phyloP scores from a whole-genome alignment of 2,113 vertebrate species.

The Chrysemys picta region DNA sequence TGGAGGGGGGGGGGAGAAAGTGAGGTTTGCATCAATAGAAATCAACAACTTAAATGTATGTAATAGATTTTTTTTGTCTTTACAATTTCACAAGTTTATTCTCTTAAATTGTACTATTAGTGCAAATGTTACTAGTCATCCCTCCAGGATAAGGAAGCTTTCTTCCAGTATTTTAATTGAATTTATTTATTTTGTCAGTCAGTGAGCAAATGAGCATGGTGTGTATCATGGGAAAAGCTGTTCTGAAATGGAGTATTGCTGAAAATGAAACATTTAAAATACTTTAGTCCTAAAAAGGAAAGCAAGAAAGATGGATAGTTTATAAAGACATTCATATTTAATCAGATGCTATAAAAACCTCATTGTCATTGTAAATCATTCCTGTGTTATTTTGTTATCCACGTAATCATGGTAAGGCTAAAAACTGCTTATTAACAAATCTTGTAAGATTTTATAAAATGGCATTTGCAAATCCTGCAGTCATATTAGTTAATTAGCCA shows the following conservation, averaged over 20 bases:
- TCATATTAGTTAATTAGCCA: constrained; percentile 65
- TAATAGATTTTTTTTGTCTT: constrained; percentile 14
- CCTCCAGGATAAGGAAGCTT: constrained; percentile 41
- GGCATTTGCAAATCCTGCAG: constrained; percentile 67
- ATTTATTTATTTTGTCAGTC: not conserved
- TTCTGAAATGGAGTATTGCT: not conserved
- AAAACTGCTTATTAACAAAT: constrained; percentile 47
- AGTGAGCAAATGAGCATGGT: constrained; percentile 11
- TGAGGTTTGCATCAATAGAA: constrained; percentile 1
- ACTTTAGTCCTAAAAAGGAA: not conserved
- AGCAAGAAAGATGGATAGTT: not conserved
- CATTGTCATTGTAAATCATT: constrained; percentile 21
- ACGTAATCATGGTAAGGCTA: not conserved
- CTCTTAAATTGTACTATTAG: constrained; percentile 28
- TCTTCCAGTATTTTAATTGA: constrained; percentile 10
- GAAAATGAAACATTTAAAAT: constrained; percentile 9
- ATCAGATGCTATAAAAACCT: constrained; percentile 24
- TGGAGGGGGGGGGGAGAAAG: not conserved
- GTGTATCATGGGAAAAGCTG: constrained; percentile 15
- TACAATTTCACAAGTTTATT: constrained; percentile 30
- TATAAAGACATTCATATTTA: not conserved
- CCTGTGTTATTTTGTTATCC: not conserved
- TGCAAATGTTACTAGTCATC: constrained; percentile 26
- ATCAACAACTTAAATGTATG: not conserved
- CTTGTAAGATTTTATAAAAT: constrained; percentile 45